phyloP scores from a whole-genome alignment of 1,140 invertebrate species.

The Nasonia longicornis region DNA sequence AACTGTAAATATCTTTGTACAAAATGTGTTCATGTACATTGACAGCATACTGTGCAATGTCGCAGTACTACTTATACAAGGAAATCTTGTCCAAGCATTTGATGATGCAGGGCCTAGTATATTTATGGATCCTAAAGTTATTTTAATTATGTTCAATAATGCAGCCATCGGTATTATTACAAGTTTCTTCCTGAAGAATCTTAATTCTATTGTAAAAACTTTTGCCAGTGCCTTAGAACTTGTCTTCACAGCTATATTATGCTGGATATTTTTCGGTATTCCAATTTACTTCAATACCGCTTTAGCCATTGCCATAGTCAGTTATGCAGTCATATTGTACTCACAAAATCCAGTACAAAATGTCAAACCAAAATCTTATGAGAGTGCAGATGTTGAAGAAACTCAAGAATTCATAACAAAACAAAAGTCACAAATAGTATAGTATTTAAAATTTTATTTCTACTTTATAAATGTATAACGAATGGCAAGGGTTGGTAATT shows the following conservation, averaged over 20 bases:
- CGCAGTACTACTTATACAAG: slow-evolving; percentile 76
- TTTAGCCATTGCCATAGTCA: slow-evolving; percentile 86
- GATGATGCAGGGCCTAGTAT: slow-evolving; percentile 66
- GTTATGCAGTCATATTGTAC: slow-evolving; percentile 87
- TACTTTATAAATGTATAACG: background rate
- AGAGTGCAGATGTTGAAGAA: background rate
- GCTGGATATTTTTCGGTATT: slow-evolving; percentile 90
- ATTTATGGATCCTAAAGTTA: slow-evolving; percentile 71
- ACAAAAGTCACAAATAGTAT: background rate
- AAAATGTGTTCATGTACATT: slow-evolving; percentile 96
- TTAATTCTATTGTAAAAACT: slow-evolving; percentile 97
- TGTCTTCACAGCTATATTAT: slow-evolving; percentile 90
- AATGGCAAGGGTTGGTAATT: background rate
- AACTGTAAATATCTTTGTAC: slow-evolving; percentile 89
- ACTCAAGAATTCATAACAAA: slow-evolving; percentile 26
- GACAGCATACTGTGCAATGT: slow-evolving; percentile 94
- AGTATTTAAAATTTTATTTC: background rate
- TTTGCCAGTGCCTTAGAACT: slow-evolving; percentile 95
- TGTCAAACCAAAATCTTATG: slow-evolving; percentile 46
- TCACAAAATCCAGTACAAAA: slow-evolving; percentile 87
- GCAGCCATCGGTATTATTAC: slow-evolving; percentile 93
- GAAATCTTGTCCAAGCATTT: slow-evolving; percentile 74
- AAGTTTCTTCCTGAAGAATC: slow-evolving; percentile 90
- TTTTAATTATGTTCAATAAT: slow-evolving; percentile 90
- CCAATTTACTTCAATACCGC: slow-evolving; percentile 87